phyloP scores from a whole-genome alignment of 2,113 vertebrate genomes.

The Lycocorax pyrrhopterus region DNA sequence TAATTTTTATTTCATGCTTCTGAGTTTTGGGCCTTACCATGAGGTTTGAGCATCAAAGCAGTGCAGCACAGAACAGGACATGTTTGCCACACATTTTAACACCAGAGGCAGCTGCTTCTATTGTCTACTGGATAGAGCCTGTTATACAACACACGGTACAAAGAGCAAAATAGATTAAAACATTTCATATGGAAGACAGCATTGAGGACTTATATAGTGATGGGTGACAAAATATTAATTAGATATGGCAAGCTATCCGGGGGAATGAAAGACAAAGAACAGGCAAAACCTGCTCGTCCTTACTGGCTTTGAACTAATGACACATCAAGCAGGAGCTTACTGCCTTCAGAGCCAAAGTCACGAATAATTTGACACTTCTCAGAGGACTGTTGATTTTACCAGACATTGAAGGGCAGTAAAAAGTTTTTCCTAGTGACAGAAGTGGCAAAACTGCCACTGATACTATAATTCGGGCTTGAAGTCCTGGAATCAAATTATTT shows the following conservation, averaged over 20 bases:
- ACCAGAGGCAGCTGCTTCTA: not conserved
- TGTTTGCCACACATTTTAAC: not conserved
- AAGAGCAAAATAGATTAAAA: slow-evolving; percentile 45
- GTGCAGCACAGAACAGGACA: not conserved
- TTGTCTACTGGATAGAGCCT: not conserved
- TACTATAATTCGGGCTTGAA: not conserved
- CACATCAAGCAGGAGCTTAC: slow-evolving; percentile 4
- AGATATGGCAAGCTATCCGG: slow-evolving; percentile 18
- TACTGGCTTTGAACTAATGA: slow-evolving; percentile 40
- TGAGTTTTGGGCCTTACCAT: not conserved
- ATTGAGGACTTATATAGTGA: not conserved
- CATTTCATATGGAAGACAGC: slow-evolving; percentile 28
- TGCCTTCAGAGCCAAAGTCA: slow-evolving; percentile 5
- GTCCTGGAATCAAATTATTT: not conserved
- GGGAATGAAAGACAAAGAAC: slow-evolving; percentile 12
- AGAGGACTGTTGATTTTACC: slow-evolving; percentile 27
- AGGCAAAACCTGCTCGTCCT: not conserved
- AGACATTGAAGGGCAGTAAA: slow-evolving; percentile 2
- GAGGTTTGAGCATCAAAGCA: slow-evolving; percentile 19
- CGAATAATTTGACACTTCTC: slow-evolving; percentile 14
- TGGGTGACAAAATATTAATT: slow-evolving; percentile 48
- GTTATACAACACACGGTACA: not conserved
- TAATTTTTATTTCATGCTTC: slow-evolving; percentile 7
- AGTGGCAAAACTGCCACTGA: not conserved
- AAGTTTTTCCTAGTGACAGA: not conserved